phyloP scores from a whole-genome alignment of 2,113 vertebrate genomes.

The Heterocephalus glaber region DNA sequence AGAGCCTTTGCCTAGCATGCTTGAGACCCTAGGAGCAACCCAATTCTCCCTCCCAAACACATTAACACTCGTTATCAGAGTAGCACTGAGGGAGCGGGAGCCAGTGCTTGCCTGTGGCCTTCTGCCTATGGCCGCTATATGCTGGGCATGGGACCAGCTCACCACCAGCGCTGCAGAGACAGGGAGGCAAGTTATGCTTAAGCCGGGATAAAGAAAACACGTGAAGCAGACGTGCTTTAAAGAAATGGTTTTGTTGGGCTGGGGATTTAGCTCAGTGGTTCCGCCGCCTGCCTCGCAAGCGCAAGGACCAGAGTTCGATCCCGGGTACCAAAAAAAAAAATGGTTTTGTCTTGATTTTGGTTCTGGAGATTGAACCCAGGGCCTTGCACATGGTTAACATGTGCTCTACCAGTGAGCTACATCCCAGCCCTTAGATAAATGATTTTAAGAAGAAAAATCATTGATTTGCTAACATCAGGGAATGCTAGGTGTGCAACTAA shows the following conservation, averaged over 20 bases:
- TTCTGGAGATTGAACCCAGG: background rate
- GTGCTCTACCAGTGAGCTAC: background rate
- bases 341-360: background rate
- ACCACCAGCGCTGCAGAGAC: background rate
- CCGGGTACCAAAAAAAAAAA: too few species aligned
- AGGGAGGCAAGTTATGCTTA: background rate
- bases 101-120: background rate
- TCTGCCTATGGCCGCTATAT: background rate
- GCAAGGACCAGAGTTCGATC: too few species aligned
- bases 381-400: background rate
- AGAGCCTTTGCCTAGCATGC: background rate
- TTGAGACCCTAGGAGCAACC: background rate
- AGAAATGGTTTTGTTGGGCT: too few species aligned
- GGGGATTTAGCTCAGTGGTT: too few species aligned
- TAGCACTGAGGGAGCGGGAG: background rate
- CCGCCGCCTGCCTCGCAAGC: too few species aligned
- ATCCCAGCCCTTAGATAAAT: background rate
- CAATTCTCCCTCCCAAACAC: background rate
- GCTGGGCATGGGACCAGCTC: background rate
- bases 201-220: background rate
- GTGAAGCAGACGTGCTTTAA: background rate
- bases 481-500: background rate
- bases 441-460: background rate
- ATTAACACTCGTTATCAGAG: background rate
- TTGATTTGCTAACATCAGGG: background rate